Percentiles rank a stretch among this genome's conserved stretches.
These are phyloP conservation scores for Caenorhabditis sulstoni DNA, from an alignment of 2,888 invertebrate species.

Conservation along the genomic window DNA sequence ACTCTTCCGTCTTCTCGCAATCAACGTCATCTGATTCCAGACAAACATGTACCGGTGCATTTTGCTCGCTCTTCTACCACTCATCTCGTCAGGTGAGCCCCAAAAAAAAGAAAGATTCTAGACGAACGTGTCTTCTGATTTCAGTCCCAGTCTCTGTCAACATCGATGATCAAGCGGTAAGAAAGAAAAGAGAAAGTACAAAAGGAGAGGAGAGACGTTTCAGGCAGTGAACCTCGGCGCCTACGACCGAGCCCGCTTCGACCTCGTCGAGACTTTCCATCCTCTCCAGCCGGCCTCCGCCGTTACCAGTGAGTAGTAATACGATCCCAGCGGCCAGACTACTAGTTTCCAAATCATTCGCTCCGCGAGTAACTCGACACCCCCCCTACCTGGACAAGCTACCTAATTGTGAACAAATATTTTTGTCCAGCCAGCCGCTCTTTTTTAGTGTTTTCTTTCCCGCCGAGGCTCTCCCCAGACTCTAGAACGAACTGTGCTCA, in stretches of 20 bases:
- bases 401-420: slow-evolving; percentile 58
- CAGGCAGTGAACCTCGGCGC: slow-evolving; percentile 67
- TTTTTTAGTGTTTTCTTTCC: slow-evolving; percentile 16
- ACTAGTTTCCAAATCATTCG: slow-evolving; percentile 40
- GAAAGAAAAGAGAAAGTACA: neutral
- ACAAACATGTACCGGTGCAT: slow-evolving; percentile 48
- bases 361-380: slow-evolving; percentile 44
- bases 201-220: slow-evolving; percentile 1
- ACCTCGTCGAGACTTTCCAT: slow-evolving; percentile 65
- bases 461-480: too few relatives aligned
- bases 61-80: slow-evolving; percentile 37
- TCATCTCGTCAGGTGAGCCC: slow-evolving; percentile 31
- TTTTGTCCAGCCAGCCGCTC: slow-evolving; percentile 7
- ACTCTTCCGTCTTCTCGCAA: slow-evolving; percentile 7
- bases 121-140: neutral
- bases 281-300: slow-evolving; percentile 66
- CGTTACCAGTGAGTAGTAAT: slow-evolving; percentile 58
- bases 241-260: slow-evolving; percentile 69
- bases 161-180: slow-evolving; percentile 57
- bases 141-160: slow-evolving; percentile 50
- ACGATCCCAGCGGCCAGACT: neutral
- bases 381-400: slow-evolving; percentile 26
- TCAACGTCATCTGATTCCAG: slow-evolving; percentile 25
- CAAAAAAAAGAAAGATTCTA: neutral
- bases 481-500: neutral